Evolutionary conservation across 2,888 invertebrate species (phyloP).

Genomic region (Ormyrus nitidulus): DNA sequence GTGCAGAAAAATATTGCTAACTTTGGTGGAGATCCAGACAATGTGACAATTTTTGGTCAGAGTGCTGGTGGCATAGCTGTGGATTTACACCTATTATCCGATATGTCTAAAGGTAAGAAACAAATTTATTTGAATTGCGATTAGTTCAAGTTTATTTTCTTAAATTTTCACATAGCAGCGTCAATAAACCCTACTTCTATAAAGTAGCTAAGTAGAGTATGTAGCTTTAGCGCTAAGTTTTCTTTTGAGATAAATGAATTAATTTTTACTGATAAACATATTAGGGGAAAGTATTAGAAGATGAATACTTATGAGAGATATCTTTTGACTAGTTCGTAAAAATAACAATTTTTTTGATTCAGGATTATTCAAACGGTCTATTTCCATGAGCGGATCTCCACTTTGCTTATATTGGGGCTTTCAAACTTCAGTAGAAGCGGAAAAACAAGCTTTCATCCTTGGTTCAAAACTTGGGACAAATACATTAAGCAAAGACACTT

Average conservation of each 20-base stretch:
- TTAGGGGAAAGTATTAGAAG: too few species aligned
- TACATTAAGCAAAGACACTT: constrained; percentile 26
- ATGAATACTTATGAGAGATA: too few species aligned
- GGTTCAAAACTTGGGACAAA: constrained; percentile 47
- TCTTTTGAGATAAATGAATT: neutral
- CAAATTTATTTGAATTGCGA: too few species aligned
- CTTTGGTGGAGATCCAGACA: constrained; percentile 77
- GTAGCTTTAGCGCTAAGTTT: neutral
- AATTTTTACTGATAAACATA: neutral
- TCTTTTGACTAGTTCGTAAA: too few species aligned
- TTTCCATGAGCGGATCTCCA: constrained; percentile 61
- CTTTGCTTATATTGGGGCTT: constrained; percentile 60
- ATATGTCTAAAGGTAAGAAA: constrained; percentile 59
- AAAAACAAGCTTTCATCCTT: constrained; percentile 51
- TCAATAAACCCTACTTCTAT: too few species aligned
- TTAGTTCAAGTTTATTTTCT: too few species aligned
- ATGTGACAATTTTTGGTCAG: constrained; percentile 78
- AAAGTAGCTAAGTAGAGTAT: too few species aligned
- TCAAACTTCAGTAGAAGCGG: constrained; percentile 50
- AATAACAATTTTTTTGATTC: neutral
- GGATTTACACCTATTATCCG: constrained; percentile 60
- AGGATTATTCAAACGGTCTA: constrained; percentile 58
- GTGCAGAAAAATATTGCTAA: constrained; percentile 76
- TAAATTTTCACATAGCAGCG: too few species aligned
- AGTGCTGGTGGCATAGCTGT: constrained; percentile 76